phyloP scores from a whole-genome alignment of 2,797 vertebrate genomes.

The Orientallactaga sibirica region DNA sequence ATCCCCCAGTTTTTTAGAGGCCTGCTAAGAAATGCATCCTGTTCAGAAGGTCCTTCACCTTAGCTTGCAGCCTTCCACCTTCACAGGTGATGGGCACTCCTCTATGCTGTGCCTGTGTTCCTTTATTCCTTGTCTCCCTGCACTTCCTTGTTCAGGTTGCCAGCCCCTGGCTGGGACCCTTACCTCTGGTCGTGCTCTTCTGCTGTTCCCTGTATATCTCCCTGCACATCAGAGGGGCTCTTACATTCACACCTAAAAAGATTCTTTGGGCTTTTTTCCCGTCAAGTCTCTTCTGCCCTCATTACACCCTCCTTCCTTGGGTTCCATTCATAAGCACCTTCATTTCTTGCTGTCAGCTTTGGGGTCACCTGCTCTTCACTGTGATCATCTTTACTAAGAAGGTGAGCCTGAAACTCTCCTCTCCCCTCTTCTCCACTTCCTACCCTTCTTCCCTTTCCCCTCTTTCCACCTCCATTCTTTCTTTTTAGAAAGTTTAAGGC shows the following conservation, averaged over 20 bases:
- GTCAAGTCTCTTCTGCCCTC: accelerated
- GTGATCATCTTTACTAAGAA: neutral
- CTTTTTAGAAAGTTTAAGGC: no score
- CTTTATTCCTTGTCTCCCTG: neutral
- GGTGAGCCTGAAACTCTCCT: neutral
- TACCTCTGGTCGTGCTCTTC: neutral
- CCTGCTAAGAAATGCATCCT: accelerated
- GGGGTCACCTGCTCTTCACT: neutral
- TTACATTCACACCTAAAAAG: neutral
- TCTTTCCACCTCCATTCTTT: no score
- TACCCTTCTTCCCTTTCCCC: neutral
- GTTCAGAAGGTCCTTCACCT: no score
- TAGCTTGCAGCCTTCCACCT: neutral
- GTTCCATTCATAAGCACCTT: neutral
- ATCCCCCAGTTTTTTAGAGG: no score
- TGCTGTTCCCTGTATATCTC: no score
- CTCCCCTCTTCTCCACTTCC: no score
- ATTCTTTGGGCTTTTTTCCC: no score
- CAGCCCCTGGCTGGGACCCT: neutral
- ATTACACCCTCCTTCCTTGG: accelerated
- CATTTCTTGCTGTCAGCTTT: accelerated
- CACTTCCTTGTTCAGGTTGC: neutral
- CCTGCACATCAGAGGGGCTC: accelerated
- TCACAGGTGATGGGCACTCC: neutral
- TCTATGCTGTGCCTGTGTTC: neutral